A percentile compares a stretch with the other conserved stretches of the same genome.
Conservation (phyloP, 2,113 vertebrate genomes). For the Bubo blakistoni region DNA sequence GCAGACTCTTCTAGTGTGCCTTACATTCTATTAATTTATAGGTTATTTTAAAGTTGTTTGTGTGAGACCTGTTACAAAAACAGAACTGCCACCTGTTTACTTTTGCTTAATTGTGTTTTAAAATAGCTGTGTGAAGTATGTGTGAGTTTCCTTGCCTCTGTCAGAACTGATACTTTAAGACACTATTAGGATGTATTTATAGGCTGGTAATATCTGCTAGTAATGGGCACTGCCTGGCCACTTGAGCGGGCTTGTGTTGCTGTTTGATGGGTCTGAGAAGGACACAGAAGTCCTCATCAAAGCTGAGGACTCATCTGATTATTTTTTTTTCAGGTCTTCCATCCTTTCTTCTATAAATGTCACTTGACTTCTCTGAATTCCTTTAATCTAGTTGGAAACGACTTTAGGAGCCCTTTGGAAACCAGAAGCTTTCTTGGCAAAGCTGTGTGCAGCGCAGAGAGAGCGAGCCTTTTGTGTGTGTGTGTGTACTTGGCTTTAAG, state of each 20-base stretch:
- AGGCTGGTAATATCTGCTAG: fast-evolving
- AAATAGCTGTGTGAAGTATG: fast-evolving
- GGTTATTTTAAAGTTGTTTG: neutral
- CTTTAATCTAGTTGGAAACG: neutral
- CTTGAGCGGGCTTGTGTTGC: fast-evolving
- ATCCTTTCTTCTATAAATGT: neutral
- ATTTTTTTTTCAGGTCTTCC: too few relatives aligned
- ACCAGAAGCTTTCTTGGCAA: neutral
- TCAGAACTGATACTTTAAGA: neutral
- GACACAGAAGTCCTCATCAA: neutral
- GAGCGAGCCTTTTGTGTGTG: fast-evolving
- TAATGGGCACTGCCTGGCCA: fast-evolving
- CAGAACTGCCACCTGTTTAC: neutral
- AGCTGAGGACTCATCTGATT: neutral
- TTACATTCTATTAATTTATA: neutral
- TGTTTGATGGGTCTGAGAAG: neutral
- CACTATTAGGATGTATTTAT: fast-evolving
- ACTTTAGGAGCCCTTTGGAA: neutral
- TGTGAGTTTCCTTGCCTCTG: neutral
- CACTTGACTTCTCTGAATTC: neutral
- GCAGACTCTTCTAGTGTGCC: neutral
- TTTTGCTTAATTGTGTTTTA: neutral
- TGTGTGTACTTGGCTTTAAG: fast-evolving
- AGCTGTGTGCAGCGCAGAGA: neutral
- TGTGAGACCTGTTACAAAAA: neutral